phyloP scores from a whole-genome alignment of 2,888 invertebrate species.

The Allophyes oxyacanthae region DNA sequence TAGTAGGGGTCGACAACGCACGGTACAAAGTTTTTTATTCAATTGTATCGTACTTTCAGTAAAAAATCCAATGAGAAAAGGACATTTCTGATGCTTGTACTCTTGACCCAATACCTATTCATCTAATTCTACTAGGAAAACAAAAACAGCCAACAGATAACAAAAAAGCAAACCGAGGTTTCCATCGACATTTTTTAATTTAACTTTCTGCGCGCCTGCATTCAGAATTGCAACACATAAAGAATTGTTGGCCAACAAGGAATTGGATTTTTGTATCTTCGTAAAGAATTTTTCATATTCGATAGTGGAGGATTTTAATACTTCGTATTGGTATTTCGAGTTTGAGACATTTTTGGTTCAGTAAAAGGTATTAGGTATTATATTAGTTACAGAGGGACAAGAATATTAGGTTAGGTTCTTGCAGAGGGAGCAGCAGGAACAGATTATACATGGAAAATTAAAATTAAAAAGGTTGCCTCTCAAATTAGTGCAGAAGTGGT shows the following conservation, averaged over 20 bases:
- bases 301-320: slow-evolving; percentile 40
- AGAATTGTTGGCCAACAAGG: slow-evolving; percentile 48
- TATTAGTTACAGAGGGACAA: too few relatives aligned
- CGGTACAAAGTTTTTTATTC: too few relatives aligned
- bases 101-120: background rate
- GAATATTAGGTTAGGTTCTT: too few relatives aligned
- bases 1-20: too few relatives aligned
- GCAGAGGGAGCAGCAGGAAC: too few relatives aligned
- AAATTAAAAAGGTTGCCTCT: too few relatives aligned
- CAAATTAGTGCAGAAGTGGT: too few relatives aligned
- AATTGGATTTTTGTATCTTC: slow-evolving; percentile 52
- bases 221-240: slow-evolving; percentile 49
- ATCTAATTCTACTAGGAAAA: background rate
- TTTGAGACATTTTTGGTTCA: slow-evolving; percentile 6
- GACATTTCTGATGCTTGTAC: too few relatives aligned
- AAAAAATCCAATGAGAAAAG: too few relatives aligned
- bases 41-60: too few relatives aligned
- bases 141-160: slow-evolving; percentile 19
- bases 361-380: background rate
- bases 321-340: slow-evolving; percentile 17
- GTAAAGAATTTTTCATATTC: slow-evolving; percentile 49
- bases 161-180: slow-evolving; percentile 11
- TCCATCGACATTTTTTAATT: slow-evolving; percentile 51
- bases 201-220: slow-evolving; percentile 42
- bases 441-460: too few relatives aligned